These are phyloP conservation scores for Troglohyphantes excavatus DNA, from an alignment of 2,888 invertebrate genomes.

Conservation along the genomic window DNA sequence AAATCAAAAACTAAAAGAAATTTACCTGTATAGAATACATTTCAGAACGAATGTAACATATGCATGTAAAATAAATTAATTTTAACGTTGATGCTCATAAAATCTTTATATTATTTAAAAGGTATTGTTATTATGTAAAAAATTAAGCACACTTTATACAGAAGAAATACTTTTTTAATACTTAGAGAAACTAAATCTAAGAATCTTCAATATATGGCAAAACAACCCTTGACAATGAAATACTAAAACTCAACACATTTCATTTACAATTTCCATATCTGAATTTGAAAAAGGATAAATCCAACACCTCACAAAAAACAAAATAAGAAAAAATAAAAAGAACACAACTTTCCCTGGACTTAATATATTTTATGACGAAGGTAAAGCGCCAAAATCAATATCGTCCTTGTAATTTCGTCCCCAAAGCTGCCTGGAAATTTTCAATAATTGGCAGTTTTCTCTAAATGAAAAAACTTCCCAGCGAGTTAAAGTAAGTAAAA, in stretches of 20 bases:
- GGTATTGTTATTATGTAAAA: no score
- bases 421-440: slow-evolving; percentile 28
- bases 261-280: neutral
- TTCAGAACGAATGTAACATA: no score
- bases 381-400: slow-evolving; percentile 18
- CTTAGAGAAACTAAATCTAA: no score
- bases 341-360: slow-evolving; percentile 26
- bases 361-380: slow-evolving; percentile 35
- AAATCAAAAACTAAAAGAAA: no score
- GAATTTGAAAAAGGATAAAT: neutral
- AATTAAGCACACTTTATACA: no score
- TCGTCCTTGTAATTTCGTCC: slow-evolving; percentile 23
- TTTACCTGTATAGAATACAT: no score
- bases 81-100: no score
- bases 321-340: neutral
- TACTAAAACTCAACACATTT: neutral
- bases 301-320: neutral
- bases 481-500: neutral
- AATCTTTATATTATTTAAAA: no score
- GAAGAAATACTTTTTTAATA: no score
- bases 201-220: no score
- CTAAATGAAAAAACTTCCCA: slow-evolving; percentile 54
- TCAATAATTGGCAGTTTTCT: slow-evolving; percentile 50
- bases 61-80: no score
- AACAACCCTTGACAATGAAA: no score